phyloP scores from a whole-genome alignment of 2,888 invertebrate species.

The Drosophila greeni region DNA sequence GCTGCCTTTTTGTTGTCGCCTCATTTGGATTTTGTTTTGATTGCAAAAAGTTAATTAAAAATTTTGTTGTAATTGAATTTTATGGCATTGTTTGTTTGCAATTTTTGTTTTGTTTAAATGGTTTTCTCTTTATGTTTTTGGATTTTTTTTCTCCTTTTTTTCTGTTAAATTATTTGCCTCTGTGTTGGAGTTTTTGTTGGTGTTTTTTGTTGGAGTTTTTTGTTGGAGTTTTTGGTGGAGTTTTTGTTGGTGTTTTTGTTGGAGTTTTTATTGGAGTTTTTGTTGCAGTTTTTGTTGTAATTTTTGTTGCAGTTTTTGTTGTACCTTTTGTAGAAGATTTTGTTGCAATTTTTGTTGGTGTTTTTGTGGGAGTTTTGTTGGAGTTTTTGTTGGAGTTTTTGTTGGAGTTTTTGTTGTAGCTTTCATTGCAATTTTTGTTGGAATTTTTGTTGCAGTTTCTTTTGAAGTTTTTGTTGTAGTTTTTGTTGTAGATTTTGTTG shows the following conservation, averaged over 20 bases:
- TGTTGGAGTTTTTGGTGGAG: conserved; percentile 1
- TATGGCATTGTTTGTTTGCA: conserved; percentile 44
- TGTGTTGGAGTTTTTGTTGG: background rate
- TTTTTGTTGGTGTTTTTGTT: too few species aligned
- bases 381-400: conserved; percentile 9
- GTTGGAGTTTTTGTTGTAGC: background rate
- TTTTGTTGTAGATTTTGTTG: too few species aligned
- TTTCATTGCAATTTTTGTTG: conserved; percentile 1
- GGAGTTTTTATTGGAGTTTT: background rate
- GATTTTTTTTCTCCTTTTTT: too few species aligned
- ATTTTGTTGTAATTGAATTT: conserved; percentile 62
- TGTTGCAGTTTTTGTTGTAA: conserved; percentile 1
- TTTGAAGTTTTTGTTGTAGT: too few species aligned
- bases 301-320: conserved; percentile 2
- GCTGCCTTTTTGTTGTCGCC: conserved; percentile 10
- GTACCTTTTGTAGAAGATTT: background rate
- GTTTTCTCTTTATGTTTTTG: background rate
- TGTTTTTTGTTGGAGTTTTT: background rate
- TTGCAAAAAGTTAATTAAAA: conserved; percentile 68
- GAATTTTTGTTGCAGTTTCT: too few species aligned
- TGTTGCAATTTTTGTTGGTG: background rate
- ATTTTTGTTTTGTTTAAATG: conserved; percentile 20
- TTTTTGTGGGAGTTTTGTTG: background rate
- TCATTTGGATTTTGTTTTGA: conserved; percentile 40
- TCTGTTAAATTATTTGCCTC: conserved; percentile 20